Conservation (phyloP, 2,113 vertebrate genomes). For the Planiliza haematocheilus region DNA sequence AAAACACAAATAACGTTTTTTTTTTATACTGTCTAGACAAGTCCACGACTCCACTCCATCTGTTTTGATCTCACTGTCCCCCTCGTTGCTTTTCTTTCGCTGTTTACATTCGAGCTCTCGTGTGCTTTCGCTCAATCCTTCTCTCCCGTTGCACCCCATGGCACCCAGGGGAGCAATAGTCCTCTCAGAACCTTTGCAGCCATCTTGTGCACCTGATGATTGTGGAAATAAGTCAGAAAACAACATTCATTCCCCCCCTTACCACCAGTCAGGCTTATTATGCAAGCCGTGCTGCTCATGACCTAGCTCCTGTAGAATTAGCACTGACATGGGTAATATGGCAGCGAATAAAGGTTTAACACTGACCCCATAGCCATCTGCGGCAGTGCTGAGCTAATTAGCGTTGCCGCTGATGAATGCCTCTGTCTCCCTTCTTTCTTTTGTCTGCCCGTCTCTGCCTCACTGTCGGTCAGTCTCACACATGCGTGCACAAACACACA, state of each 20-base stretch:
- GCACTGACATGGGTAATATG: constrained; percentile 66
- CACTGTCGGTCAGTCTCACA: constrained; percentile 36
- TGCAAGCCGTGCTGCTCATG: constrained; percentile 42
- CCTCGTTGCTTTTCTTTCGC: constrained; percentile 8
- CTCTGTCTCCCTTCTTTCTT: neutral
- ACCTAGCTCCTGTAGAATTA: constrained; percentile 65
- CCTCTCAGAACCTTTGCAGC: constrained; percentile 57
- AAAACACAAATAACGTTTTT: neutral
- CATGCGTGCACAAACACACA: constrained; percentile 46
- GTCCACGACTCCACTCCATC: constrained; percentile 20
- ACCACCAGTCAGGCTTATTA: constrained; percentile 22
- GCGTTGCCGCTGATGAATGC: constrained; percentile 44
- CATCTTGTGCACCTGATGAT: constrained; percentile 47
- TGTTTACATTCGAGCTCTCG: neutral
- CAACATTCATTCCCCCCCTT: neutral
- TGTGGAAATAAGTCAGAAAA: constrained; percentile 23
- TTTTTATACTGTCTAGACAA: constrained; percentile 37
- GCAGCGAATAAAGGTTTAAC: constrained; percentile 68
- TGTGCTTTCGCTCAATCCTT: constrained; percentile 20
- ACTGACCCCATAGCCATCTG: constrained; percentile 73
- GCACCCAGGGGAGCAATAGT: constrained; percentile 46
- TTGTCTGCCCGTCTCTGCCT: constrained; percentile 6
- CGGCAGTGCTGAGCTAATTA: constrained; percentile 74
- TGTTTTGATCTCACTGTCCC: neutral
- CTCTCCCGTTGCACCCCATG: constrained; percentile 9